These are phyloP conservation scores for Lasiommata megera DNA, from an alignment of 2,888 invertebrate genomes.

Conservation along the genomic window DNA sequence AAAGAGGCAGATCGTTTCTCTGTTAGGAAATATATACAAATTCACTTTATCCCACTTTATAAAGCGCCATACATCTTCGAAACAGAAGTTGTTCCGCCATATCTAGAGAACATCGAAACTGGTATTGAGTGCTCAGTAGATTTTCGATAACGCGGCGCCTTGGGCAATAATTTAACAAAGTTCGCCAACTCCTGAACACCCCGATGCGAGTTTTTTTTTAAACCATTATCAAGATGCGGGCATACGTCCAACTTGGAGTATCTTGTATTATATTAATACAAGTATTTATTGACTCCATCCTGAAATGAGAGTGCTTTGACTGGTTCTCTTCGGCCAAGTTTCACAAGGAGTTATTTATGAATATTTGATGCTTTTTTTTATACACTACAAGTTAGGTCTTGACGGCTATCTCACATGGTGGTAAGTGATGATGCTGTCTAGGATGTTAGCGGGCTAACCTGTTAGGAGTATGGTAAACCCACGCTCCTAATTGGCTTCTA, in stretches of 20 bases:
- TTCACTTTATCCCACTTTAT: background rate
- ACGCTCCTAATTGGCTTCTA: no score
- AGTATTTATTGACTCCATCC: constrained; percentile 17
- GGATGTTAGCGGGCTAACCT: no score
- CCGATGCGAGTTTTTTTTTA: constrained; percentile 31
- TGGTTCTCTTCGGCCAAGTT: no score
- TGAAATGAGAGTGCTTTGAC: constrained; percentile 1
- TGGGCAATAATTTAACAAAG: constrained; percentile 37
- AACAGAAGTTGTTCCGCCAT: constrained; percentile 5
- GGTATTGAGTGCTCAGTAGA: constrained; percentile 26
- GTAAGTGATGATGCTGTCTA: no score
- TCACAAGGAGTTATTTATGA: no score
- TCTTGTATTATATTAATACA: constrained; percentile 17
- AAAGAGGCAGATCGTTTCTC: no score
- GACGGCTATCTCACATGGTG: no score
- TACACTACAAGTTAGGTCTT: no score
- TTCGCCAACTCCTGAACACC: constrained; percentile 31
- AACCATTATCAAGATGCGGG: constrained; percentile 29
- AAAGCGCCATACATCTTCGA: background rate
- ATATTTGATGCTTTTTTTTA: no score
- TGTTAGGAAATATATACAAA: no score
- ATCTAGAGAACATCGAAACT: constrained; percentile 16
- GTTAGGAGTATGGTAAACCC: no score
- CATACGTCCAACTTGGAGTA: constrained; percentile 22
- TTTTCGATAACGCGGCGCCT: constrained; percentile 35